phyloP scores from a whole-genome alignment of 2,113 vertebrate species.

The Scartelaos histophorus region DNA sequence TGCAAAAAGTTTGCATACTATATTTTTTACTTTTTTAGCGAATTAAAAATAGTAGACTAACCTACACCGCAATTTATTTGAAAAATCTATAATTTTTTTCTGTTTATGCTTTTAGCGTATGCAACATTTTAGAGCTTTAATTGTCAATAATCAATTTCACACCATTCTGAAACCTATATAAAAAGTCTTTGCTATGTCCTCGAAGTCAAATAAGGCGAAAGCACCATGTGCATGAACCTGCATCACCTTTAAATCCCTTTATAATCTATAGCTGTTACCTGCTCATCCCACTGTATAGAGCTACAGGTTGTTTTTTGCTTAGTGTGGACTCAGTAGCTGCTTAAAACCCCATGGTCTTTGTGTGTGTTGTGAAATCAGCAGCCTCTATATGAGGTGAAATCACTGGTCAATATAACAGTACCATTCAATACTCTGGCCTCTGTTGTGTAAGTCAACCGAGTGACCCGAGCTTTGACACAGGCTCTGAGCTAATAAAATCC shows the following conservation, averaged over 20 bases:
- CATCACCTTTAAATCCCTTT: conserved; percentile 51
- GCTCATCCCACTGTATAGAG: conserved; percentile 20
- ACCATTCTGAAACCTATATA: no score
- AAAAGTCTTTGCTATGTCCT: not conserved
- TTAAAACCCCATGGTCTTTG: conserved; percentile 43
- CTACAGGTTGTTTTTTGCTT: not conserved
- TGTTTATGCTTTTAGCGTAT: no score
- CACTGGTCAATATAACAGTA: conserved; percentile 33
- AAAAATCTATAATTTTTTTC: no score
- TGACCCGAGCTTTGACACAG: not conserved
- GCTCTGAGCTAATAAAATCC: not conserved
- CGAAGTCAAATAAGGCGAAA: conserved; percentile 29
- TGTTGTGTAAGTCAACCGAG: conserved; percentile 18
- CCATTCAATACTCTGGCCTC: conserved; percentile 17
- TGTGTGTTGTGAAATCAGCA: conserved; percentile 31
- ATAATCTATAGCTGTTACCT: conserved; percentile 35
- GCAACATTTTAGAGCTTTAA: no score
- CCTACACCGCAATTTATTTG: no score
- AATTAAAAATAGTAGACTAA: no score
- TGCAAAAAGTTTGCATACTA: no score
- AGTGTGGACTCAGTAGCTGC: conserved; percentile 19
- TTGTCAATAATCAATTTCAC: no score
- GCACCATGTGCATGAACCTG: conserved; percentile 28
- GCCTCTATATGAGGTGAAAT: conserved; percentile 26
- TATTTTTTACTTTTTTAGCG: no score